phyloP scores from a whole-genome alignment of 2,888 invertebrate species.

The Drosophila colorata region DNA sequence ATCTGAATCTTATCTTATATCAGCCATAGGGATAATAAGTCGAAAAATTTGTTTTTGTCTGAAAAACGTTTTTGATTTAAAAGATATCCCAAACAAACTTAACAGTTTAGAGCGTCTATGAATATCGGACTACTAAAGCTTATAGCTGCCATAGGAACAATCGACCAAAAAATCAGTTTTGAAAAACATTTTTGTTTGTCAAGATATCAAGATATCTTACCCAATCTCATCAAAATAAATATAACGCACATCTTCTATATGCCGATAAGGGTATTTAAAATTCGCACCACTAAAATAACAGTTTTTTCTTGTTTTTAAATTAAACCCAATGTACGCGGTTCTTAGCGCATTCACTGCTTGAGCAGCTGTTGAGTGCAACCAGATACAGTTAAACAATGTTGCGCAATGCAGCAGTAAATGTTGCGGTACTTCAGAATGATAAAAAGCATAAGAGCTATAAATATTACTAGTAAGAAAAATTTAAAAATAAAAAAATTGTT shows the following conservation, averaged over 20 bases:
- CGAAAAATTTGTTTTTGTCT: neutral
- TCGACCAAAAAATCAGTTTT: too few relatives aligned
- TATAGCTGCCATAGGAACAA: too few relatives aligned
- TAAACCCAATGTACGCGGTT: slow-evolving; percentile 3
- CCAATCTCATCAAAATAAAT: too few relatives aligned
- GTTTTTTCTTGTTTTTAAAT: slow-evolving; percentile 3
- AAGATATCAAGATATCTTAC: too few relatives aligned
- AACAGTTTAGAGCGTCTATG: too few relatives aligned
- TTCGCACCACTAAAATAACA: neutral
- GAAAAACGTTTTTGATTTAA: too few relatives aligned
- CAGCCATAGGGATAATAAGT: too few relatives aligned
- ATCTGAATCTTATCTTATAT: too few relatives aligned
- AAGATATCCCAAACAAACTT: too few relatives aligned
- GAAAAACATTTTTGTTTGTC: too few relatives aligned
- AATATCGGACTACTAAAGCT: too few relatives aligned
- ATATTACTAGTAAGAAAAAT: neutral
- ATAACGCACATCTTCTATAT: too few relatives aligned
- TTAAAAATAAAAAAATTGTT: neutral
- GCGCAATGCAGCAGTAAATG: neutral
- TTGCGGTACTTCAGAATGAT: neutral
- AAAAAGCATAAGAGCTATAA: neutral
- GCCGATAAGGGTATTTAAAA: neutral
- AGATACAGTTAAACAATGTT: slow-evolving; percentile 1
- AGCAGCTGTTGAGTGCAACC: slow-evolving; percentile 8
- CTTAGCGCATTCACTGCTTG: neutral